A percentile compares a stretch with the other conserved stretches of the same genome.
Evolutionary conservation across 2,113 vertebrate genomes (phyloP).

Genomic region (Gallinago paraguaiae): DNA sequence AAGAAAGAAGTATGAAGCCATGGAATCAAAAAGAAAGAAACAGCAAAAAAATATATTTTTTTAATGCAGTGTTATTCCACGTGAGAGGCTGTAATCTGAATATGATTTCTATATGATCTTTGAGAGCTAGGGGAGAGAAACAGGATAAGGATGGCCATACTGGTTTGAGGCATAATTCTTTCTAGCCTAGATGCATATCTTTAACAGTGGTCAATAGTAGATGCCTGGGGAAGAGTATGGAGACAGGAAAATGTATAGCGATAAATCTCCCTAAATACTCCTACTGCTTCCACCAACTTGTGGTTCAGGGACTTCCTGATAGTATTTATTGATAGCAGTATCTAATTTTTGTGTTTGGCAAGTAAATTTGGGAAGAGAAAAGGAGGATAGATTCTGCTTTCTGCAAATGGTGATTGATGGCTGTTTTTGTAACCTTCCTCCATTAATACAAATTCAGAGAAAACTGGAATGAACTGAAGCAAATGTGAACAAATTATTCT

Average conservation of each 20-base stretch:
- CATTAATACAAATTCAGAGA: not conserved
- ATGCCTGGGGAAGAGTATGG: not conserved
- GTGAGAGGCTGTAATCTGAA: not conserved
- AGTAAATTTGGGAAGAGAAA: not conserved
- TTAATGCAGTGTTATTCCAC: not conserved
- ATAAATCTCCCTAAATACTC: not conserved
- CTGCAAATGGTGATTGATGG: not conserved
- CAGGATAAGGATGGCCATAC: not conserved
- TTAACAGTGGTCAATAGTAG: not conserved
- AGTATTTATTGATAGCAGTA: too few relatives aligned
- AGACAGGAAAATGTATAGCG: not conserved
- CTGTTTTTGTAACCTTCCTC: not conserved
- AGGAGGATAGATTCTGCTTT: not conserved
- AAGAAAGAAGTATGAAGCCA: not conserved
- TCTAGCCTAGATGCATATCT: not conserved
- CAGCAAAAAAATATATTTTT: too few relatives aligned
- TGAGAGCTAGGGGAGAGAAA: not conserved
- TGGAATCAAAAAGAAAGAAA: not conserved
- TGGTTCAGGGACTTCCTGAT: not conserved
- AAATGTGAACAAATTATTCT: not conserved
- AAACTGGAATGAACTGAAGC: not conserved
- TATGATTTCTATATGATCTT: not conserved
- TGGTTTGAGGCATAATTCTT: not conserved
- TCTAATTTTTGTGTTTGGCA: not conserved
- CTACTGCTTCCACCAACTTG: not conserved